Conservation (phyloP, 2,888 invertebrate species). For the Drosophila prostipennis region DNA sequence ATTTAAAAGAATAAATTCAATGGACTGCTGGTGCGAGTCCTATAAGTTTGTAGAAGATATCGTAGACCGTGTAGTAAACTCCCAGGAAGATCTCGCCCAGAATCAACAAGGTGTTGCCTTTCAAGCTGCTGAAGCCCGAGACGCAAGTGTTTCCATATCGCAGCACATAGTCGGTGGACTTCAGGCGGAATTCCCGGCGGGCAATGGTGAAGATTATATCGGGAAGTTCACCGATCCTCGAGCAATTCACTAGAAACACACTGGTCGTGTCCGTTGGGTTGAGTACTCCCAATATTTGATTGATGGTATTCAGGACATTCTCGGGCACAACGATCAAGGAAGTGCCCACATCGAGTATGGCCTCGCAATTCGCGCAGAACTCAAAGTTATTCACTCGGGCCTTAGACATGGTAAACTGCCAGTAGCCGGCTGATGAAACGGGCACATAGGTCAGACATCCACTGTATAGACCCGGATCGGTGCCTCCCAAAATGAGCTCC, state of each 20-base stretch:
- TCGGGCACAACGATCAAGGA: constrained; percentile 92
- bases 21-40: constrained; percentile 85
- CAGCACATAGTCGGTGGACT: constrained; percentile 91
- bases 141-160: constrained; percentile 89
- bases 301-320: constrained; percentile 13
- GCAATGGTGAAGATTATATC: constrained; percentile 89
- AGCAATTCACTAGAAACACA: constrained; percentile 92
- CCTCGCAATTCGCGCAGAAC: constrained; percentile 91
- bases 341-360: constrained; percentile 97
- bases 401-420: constrained; percentile 94
- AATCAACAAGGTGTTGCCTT: constrained; percentile 91
- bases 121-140: constrained; percentile 94
- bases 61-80: constrained; percentile 96
- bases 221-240: constrained; percentile 90
- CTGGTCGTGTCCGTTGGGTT: constrained; percentile 85
- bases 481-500: constrained; percentile 95
- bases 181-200: constrained; percentile 90
- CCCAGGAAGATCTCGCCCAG: constrained; percentile 98
- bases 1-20: neutral
- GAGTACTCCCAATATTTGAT: constrained; percentile 31
- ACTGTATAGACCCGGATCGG: constrained; percentile 93
- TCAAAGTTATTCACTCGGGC: constrained; percentile 85
- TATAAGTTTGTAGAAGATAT: constrained; percentile 91
- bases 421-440: constrained; percentile 93
- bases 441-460: constrained; percentile 88